A percentile compares a stretch with the other conserved stretches of the same genome.
These are phyloP conservation scores for Crenuchus spilurus DNA, from an alignment of 2,797 vertebrate species.

Conservation along the genomic window DNA sequence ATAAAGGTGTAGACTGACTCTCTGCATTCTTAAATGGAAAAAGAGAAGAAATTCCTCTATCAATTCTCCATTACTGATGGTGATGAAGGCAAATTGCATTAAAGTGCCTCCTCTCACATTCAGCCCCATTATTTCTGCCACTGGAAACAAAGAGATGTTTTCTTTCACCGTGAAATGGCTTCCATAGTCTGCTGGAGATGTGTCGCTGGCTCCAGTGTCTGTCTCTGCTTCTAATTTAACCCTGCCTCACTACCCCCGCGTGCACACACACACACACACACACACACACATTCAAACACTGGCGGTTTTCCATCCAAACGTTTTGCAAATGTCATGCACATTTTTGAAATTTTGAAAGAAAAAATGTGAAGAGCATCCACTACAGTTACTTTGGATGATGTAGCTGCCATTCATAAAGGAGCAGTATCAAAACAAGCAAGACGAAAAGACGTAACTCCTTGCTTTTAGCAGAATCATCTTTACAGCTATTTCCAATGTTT, in stretches of 20 bases:
- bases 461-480: no score
- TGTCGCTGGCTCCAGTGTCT: slow-evolving; percentile 21
- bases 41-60: no score
- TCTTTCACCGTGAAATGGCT: slow-evolving; percentile 23
- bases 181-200: slow-evolving; percentile 10
- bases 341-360: no score
- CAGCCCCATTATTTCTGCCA: slow-evolving; percentile 1
- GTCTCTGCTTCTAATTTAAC: slow-evolving; percentile 42
- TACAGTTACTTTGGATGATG: no score
- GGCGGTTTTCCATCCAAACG: no score
- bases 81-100: slow-evolving; percentile 14
- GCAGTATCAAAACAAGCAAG: no score
- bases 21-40: slow-evolving; percentile 1
- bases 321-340: no score
- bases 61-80: slow-evolving; percentile 17
- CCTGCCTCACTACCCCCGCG: background rate
- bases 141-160: slow-evolving; percentile 38
- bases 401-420: no score
- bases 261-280: background rate
- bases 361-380: no score
- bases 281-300: no score
- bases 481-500: no score
- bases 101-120: slow-evolving; percentile 16
- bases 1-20: background rate
- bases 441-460: no score